Base-by-base conservation (phyloP, 2,888 invertebrate genomes). In the Junonia oenone region DNA sequence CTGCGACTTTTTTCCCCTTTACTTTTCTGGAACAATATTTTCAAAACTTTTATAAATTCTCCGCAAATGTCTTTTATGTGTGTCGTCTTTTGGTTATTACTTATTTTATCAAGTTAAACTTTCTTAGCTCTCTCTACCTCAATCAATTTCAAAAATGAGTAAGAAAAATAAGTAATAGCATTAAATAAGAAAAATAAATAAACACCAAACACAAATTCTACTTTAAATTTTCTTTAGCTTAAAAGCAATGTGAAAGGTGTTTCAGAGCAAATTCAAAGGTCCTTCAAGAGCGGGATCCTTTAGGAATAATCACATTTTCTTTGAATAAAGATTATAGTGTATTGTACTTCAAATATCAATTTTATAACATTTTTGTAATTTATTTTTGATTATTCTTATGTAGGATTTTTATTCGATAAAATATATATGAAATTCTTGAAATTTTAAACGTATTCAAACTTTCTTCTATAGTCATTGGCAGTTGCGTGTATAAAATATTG, bases 1-100 rank as follows among this genome's bases (percentile, higher is more conserved):
- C 81, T 82, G 2, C 74, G 73, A 33, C 79, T 78, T 19, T 80
- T 75, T 35, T 84, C 83, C 13, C 69, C 69, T 72, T 81, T 84
- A 45, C 73, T 77, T 58, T 69, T 73, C 79, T 78, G 59, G 61
- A 40, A 40, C 38, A 40, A 38, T 6, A 8, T 11, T 38, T 11
- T 19, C 15, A 14, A 35, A n/a, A 35, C n/a, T n/a, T n/a, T n/a
- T n/a, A n/a, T n/a, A n/a, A n/a, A n/a, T n/a, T n/a, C n/a, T n/a
- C n/a, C n/a, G n/a, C n/a, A n/a, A 31, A 31, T 8, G n/a, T 13
- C n/a, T 22, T 22, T 22, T 22, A 22, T 22, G 22, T 22, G 5
- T 22, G 22, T 22, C 22, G 22, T 22, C 22, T 31, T 13, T 35
- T n/a, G n/a, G 22, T 5, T 5, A 22, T 0, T 22, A 22, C 22